These are phyloP conservation scores for Scaptomyza parva DNA, from an alignment of 2,888 invertebrate species.

Conservation along the genomic window DNA sequence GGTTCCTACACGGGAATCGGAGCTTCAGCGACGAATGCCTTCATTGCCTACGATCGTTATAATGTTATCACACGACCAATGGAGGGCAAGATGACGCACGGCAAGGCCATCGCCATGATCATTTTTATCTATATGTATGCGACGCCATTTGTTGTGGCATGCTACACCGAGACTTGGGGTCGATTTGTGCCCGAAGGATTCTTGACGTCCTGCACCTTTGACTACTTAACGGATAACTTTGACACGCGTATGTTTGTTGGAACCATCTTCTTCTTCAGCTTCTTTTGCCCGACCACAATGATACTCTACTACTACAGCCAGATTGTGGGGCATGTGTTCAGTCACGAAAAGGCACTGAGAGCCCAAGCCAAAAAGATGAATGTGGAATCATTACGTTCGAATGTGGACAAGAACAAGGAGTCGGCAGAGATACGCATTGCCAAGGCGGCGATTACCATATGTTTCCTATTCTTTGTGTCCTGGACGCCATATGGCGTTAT, in stretches of 20 bases:
- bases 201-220: constrained; percentile 93
- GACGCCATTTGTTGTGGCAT: constrained; percentile 92
- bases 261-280: constrained; percentile 91
- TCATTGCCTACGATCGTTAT: constrained; percentile 93
- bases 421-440: constrained; percentile 93
- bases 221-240: constrained; percentile 92
- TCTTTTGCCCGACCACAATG: constrained; percentile 90
- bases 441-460: constrained; percentile 94
- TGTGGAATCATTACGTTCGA: constrained; percentile 67
- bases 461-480: constrained; percentile 93
- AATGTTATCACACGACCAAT: constrained; percentile 93
- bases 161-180: constrained; percentile 94
- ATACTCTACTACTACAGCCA: constrained; percentile 94
- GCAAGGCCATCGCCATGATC: constrained; percentile 92
- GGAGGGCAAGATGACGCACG: constrained; percentile 91
- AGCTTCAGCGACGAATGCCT: constrained; percentile 92
- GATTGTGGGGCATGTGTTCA: constrained; percentile 93
- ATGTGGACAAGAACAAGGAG: constrained; percentile 68
- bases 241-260: constrained; percentile 92
- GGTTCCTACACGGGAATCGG: constrained; percentile 93
- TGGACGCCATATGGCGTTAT: constrained; percentile 96
- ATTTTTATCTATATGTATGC: constrained; percentile 90
- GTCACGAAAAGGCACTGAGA: constrained; percentile 91
- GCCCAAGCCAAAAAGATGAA: constrained; percentile 71
- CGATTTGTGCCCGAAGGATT: constrained; percentile 95